Conservation (phyloP, 2,113 vertebrate genomes). For the Barnardius zonarius region DNA sequence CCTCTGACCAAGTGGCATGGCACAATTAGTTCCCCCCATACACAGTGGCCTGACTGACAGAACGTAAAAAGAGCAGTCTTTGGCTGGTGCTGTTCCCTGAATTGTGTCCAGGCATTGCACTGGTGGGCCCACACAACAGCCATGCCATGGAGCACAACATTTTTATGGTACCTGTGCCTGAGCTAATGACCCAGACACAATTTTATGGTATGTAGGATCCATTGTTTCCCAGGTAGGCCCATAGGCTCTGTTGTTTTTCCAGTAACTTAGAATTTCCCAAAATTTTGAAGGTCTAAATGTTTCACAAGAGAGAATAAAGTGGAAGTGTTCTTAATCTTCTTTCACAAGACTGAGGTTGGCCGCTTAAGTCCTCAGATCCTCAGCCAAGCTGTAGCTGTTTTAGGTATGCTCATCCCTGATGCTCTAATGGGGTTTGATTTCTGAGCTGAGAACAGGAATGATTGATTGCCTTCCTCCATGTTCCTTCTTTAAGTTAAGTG, state of each 20-base stretch:
- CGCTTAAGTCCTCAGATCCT: not conserved
- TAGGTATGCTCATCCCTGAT: not conserved
- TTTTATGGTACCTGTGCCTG: not conserved
- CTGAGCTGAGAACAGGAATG: not conserved
- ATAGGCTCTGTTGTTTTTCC: not conserved
- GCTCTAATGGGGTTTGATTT: not conserved
- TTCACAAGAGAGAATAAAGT: not conserved
- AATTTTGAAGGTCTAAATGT: not conserved
- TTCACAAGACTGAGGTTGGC: not conserved
- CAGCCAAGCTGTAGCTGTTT: not conserved
- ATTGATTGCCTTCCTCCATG: not conserved
- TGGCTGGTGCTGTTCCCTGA: not conserved
- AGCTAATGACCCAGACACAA: not conserved
- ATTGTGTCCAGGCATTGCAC: not conserved
- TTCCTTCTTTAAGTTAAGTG: not conserved
- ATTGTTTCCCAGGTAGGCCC: not conserved
- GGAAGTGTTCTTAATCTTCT: not conserved
- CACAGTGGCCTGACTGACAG: not conserved
- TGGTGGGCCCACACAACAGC: not conserved
- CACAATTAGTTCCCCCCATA: not conserved
- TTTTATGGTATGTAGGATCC: not conserved
- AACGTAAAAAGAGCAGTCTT: not conserved
- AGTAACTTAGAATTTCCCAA: not conserved
- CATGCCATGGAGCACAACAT: not conserved
- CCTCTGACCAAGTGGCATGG: not conserved